These are phyloP conservation scores for Drosophila simulans DNA, from an alignment of 1,140 invertebrate genomes.

Conservation along the genomic window DNA sequence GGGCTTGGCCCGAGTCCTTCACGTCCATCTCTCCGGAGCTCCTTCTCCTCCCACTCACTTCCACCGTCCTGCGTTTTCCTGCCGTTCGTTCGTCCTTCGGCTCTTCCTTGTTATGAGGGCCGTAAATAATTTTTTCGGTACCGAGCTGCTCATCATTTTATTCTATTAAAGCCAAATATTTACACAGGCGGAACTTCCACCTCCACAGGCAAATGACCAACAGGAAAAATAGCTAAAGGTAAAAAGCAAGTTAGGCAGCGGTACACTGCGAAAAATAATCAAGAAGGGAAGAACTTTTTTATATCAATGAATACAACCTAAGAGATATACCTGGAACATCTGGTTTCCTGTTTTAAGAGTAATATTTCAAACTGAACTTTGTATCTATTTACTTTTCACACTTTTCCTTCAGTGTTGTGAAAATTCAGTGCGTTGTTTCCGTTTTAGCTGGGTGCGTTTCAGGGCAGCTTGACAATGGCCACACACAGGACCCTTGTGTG, in stretches of 20 bases:
- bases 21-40: slow-evolving; percentile 3
- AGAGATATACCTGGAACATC: too few species aligned
- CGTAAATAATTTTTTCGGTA: slow-evolving; percentile 59
- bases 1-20: slow-evolving; percentile 35
- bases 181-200: slow-evolving; percentile 52
- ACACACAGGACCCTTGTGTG: slow-evolving; percentile 27
- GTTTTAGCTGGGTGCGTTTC: slow-evolving; percentile 42
- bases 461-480: slow-evolving; percentile 28
- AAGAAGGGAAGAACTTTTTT: too few species aligned
- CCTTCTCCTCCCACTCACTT: not conserved
- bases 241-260: slow-evolving; percentile 1
- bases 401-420: slow-evolving; percentile 16
- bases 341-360: too few species aligned
- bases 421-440: slow-evolving; percentile 35
- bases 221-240: slow-evolving; percentile 37
- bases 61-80: not conserved
- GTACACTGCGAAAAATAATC: slow-evolving; percentile 8
- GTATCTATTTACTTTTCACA: not conserved
- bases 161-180: slow-evolving; percentile 83
- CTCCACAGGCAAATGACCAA: slow-evolving; percentile 46
- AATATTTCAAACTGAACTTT: too few species aligned
- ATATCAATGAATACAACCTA: too few species aligned
- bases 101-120: slow-evolving; percentile 27
- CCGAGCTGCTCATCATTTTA: slow-evolving; percentile 70
- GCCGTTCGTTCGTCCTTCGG: slow-evolving; percentile 2